Conservation (phyloP, 2,113 vertebrate species). For the Mesembrinibis cayennensis region DNA sequence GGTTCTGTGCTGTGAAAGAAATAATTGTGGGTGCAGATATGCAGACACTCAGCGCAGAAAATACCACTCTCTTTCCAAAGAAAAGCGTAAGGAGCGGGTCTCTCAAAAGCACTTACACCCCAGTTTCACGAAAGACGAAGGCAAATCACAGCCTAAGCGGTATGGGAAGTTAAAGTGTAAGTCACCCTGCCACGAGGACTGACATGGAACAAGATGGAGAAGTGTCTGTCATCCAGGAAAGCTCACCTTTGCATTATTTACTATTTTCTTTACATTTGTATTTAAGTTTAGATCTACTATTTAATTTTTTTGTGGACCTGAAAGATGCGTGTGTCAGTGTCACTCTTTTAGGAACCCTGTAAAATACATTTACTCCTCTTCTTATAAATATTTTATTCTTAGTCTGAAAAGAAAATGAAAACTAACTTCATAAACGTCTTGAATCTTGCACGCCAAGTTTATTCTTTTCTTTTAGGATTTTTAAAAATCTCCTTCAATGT, state of each 20-base stretch:
- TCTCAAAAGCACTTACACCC: neutral
- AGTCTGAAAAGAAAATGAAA: neutral
- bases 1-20: neutral
- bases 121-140: neutral
- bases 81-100: neutral
- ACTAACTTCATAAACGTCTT: neutral
- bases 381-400: neutral
- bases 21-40: neutral
- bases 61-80: neutral
- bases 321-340: neutral
- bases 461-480: neutral
- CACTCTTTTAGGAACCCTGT: neutral
- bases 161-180: neutral
- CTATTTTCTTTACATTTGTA: neutral
- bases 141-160: neutral
- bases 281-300: neutral
- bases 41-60: neutral
- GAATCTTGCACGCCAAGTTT: neutral
- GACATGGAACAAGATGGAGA: neutral
- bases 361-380: neutral
- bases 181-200: neutral
- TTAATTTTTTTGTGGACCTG: neutral
- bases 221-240: neutral
- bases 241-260: neutral
- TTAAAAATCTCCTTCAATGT: neutral